A percentile compares a stretch with the other conserved stretches of the same genome.
Evolutionary conservation across 1,140 invertebrate genomes (phyloP).

Genomic region (Caenorhabditis remanei): DNA sequence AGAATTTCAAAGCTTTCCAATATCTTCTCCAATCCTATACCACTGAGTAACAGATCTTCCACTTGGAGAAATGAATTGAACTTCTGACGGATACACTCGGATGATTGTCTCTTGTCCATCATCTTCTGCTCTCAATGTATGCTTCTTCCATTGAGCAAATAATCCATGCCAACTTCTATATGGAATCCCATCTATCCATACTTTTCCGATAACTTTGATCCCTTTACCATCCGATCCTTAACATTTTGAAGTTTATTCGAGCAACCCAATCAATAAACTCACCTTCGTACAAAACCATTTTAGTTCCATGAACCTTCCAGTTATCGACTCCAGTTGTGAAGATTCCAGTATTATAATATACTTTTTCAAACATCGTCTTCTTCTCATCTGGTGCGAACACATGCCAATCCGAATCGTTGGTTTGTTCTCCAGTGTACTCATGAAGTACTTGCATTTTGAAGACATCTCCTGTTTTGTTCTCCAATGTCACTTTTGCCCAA

Average conservation of each 20-base stretch:
- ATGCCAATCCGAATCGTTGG: neutral
- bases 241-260: neutral
- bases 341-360: constrained; percentile 12
- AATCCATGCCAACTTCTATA: constrained; percentile 14
- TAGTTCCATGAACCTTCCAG: neutral
- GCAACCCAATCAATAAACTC: neutral
- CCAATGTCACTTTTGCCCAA: neutral
- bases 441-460: constrained; percentile 14
- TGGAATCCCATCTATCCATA: constrained; percentile 4
- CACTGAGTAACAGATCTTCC: neutral
- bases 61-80: constrained; percentile 13
- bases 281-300: neutral
- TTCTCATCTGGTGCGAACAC: neutral
- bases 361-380: neutral
- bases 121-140: constrained; percentile 25
- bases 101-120: neutral
- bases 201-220: neutral
- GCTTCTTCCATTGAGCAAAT: constrained; percentile 20
- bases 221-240: neutral
- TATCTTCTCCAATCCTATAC: neutral
- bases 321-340: neutral
- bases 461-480: neutral
- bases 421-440: constrained; percentile 18
- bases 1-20: neutral
- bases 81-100: neutral